Percentiles rank a stretch among this genome's conserved stretches.
Evolutionary conservation across 2,113 vertebrate species (phyloP).

Genomic region (Suncus etruscus): DNA sequence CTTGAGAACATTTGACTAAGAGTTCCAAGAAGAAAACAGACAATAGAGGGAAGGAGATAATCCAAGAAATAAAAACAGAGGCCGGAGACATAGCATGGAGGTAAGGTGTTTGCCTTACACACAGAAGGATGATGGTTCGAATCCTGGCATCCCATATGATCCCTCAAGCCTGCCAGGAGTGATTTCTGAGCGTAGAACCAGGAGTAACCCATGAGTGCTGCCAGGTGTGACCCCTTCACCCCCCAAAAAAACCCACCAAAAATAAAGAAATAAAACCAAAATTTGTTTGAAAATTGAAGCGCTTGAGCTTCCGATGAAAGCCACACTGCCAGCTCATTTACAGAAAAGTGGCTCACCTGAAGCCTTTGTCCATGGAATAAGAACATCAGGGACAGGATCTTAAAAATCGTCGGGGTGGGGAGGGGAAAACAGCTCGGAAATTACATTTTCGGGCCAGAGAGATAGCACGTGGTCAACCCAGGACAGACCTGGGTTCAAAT

Average conservation of each 20-base stretch:
- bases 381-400: not conserved
- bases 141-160: too few species aligned
- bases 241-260: too few species aligned
- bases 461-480: too few species aligned
- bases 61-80: not conserved
- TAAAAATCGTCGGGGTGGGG: not conserved
- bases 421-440: conserved; percentile 11
- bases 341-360: not conserved
- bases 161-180: too few species aligned
- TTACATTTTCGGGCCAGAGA: not conserved
- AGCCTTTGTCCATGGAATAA: conserved; percentile 6
- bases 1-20: not conserved
- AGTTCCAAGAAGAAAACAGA: conserved; percentile 42
- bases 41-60: conserved; percentile 29
- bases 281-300: conserved; percentile 1
- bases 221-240: too few species aligned
- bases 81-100: too few species aligned
- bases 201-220: too few species aligned
- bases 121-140: too few species aligned
- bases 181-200: too few species aligned
- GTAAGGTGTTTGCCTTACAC: too few species aligned
- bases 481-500: too few species aligned
- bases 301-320: not conserved
- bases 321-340: not conserved
- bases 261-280: too few species aligned